A percentile compares a stretch with the other conserved stretches of the same genome.
Evolutionary conservation across 1,140 invertebrate species (phyloP).

Genomic region (Drosophila ficusphila): DNA sequence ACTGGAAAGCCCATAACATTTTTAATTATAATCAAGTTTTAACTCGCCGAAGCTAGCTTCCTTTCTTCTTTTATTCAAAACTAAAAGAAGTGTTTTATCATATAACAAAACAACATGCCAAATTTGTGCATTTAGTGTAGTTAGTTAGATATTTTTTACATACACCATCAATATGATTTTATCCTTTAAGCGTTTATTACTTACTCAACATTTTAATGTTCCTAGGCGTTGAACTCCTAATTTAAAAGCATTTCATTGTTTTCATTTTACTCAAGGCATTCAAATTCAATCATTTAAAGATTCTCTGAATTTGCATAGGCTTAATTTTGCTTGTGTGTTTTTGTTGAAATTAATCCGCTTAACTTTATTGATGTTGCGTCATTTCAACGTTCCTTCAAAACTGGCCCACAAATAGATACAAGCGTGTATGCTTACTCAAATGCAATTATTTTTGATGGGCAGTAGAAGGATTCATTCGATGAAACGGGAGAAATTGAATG

Average conservation of each 20-base stretch:
- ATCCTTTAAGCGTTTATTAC: too few species aligned
- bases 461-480: neutral
- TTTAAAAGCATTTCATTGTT: slow-evolving; percentile 5
- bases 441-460: slow-evolving; percentile 27
- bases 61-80: too few species aligned
- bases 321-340: slow-evolving; percentile 18
- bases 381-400: neutral
- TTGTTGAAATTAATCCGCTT: slow-evolving; percentile 34
- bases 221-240: neutral
- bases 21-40: too few species aligned
- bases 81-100: too few species aligned
- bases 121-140: too few species aligned
- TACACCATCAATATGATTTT: too few species aligned
- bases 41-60: too few species aligned
- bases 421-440: neutral
- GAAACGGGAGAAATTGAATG: neutral
- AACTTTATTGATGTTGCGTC: slow-evolving; percentile 10
- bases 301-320: neutral
- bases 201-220: too few species aligned
- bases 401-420: neutral
- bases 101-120: too few species aligned
- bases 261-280: neutral
- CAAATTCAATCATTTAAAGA: neutral
- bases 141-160: too few species aligned
- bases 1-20: too few species aligned